phyloP scores from a whole-genome alignment of 2,113 vertebrate species.

The Tetraodon nigroviridis region DNA sequence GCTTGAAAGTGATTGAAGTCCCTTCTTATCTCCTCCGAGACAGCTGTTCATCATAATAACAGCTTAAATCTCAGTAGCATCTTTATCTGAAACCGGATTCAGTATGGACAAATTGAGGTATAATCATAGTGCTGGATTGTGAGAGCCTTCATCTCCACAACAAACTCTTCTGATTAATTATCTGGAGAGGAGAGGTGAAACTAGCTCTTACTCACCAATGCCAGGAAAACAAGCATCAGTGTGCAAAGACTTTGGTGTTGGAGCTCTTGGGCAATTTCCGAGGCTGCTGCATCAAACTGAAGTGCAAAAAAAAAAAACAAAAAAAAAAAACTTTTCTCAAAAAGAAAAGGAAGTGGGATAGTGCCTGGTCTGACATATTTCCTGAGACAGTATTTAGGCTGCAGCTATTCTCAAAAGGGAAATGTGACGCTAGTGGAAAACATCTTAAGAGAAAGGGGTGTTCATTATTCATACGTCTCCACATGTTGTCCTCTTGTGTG shows the following conservation, averaged over 20 bases:
- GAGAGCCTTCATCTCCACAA: constrained; percentile 37
- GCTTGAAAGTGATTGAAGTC: constrained; percentile 40
- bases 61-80: constrained; percentile 36
- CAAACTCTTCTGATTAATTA: constrained; percentile 33
- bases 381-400: constrained; percentile 23
- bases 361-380: constrained; percentile 14
- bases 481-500: constrained; percentile 10
- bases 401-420: constrained; percentile 21
- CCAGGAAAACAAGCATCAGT: constrained; percentile 31
- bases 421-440: constrained; percentile 3
- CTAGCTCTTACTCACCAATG: constrained; percentile 19
- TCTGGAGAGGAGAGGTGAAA: constrained; percentile 27
- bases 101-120: constrained; percentile 42
- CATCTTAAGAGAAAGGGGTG: background rate
- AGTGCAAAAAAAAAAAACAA: background rate
- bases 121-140: constrained; percentile 52
- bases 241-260: background rate
- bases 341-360: constrained; percentile 10
- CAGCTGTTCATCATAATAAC: constrained; percentile 49
- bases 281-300: too few relatives aligned
- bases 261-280: background rate
- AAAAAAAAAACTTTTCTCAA: constrained; percentile 1
- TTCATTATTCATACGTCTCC: background rate
- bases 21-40: constrained; percentile 40
- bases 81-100: constrained; percentile 42